phyloP scores from a whole-genome alignment of 1,140 invertebrate genomes.

The Acyrthosiphon pisum region DNA sequence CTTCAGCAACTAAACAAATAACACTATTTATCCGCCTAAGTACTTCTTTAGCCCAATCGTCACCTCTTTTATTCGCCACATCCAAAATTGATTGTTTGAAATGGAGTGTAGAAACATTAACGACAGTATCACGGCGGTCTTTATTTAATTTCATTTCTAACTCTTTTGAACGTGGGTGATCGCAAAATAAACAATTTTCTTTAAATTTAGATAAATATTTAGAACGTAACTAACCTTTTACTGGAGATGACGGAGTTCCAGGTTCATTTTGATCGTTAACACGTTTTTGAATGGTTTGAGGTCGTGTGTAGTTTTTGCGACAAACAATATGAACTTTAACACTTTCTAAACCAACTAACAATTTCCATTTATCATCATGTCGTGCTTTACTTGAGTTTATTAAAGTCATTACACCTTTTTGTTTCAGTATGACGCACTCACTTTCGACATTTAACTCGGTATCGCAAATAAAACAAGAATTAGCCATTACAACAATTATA shows the following conservation, averaged over 20 bases:
- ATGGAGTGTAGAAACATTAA: not conserved
- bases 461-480: constrained; percentile 6
- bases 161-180: not conserved
- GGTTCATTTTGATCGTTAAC: not conserved
- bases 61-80: not conserved
- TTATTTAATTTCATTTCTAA: constrained; percentile 3
- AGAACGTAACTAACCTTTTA: not conserved
- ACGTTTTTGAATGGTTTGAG: not conserved
- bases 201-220: not conserved
- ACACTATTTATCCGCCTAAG: not conserved
- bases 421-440: not conserved
- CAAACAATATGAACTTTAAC: not conserved
- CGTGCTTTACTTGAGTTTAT: not conserved
- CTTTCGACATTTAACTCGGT: not conserved
- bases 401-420: not conserved
- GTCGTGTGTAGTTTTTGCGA: not conserved
- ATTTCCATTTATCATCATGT: constrained; percentile 3
- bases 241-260: not conserved
- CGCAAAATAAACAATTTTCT: constrained; percentile 39
- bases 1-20: constrained; percentile 9
- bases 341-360: not conserved
- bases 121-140: not conserved
- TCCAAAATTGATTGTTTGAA: not conserved
- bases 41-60: not conserved
- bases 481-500: not conserved